Evolutionary conservation across 2,888 invertebrate species (phyloP).

Genomic region (Cephus sareptanus): DNA sequence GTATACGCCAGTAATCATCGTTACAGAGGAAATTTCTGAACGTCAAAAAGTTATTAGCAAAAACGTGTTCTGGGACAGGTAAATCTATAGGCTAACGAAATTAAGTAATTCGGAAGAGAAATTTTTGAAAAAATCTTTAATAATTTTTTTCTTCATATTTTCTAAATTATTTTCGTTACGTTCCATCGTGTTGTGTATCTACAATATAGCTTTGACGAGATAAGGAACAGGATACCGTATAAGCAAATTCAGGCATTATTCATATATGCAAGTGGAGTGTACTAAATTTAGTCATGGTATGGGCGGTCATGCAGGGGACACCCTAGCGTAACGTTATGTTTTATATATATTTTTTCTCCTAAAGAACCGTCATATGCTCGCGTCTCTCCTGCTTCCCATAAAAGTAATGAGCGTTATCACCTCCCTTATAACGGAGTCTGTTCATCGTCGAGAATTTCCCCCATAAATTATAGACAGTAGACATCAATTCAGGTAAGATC

Average conservation of each 20-base stretch:
- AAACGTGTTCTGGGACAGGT: not conserved
- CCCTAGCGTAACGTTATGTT: slow-evolving; percentile 46
- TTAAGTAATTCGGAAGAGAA: not conserved
- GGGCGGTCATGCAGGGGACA: slow-evolving; percentile 51
- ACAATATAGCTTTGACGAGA: not conserved
- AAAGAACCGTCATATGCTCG: slow-evolving; percentile 52
- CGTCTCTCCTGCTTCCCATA: slow-evolving; percentile 33
- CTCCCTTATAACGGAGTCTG: slow-evolving; percentile 2
- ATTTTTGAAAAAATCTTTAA: not conserved
- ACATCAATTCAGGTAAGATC: not conserved
- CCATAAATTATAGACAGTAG: slow-evolving; percentile 14
- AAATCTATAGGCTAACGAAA: not conserved
- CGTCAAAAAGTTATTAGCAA: slow-evolving; percentile 27
- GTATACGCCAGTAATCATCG: slow-evolving; percentile 60
- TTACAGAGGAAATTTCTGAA: slow-evolving; percentile 36
- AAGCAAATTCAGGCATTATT: slow-evolving; percentile 55
- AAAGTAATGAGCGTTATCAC: slow-evolving; percentile 31
- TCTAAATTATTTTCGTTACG: not conserved
- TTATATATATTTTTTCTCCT: slow-evolving; percentile 51
- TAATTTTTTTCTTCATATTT: not conserved
- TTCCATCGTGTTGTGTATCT: not conserved
- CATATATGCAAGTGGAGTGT: slow-evolving; percentile 53
- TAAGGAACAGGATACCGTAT: slow-evolving; percentile 3
- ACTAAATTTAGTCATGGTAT: slow-evolving; percentile 58
- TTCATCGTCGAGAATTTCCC: slow-evolving; percentile 19